These are phyloP conservation scores for Lophotriccus pileatus DNA, from an alignment of 2,797 vertebrate species.

Conservation along the genomic window DNA sequence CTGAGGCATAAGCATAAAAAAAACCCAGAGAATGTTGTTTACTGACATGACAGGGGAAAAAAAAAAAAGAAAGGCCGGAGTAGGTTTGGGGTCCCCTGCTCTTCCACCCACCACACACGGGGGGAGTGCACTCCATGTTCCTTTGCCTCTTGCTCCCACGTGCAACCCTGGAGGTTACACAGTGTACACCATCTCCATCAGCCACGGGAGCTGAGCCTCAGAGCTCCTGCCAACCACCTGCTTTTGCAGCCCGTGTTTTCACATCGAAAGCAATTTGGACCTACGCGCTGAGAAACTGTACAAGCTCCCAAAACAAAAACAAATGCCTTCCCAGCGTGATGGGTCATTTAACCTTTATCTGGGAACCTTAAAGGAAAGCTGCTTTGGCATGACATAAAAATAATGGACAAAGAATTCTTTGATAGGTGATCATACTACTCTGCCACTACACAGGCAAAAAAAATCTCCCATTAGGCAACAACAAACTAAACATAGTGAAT, in stretches of 20 bases:
- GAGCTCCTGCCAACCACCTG: constrained; percentile 59
- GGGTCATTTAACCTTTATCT: constrained; percentile 1
- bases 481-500: neutral
- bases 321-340: constrained; percentile 20
- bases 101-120: fast-evolving
- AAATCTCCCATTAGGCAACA: neutral
- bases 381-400: neutral
- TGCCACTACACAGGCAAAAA: neutral
- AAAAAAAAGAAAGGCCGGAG: neutral
- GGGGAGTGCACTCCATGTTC: neutral
- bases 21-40: neutral
- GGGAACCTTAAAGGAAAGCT: neutral
- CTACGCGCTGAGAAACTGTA: neutral
- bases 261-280: constrained; percentile 2
- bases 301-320: constrained; percentile 2
- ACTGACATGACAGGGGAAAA: neutral
- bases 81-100: neutral
- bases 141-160: neutral
- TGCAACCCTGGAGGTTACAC: neutral
- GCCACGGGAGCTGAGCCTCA: neutral
- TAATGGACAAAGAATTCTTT: neutral
- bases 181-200: neutral
- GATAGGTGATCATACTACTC: neutral
- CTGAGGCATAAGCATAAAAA: neutral
- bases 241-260: neutral